Evolutionary conservation across 2,797 vertebrate genomes (phyloP), one percentile per base, ranked within the genome.

Genomic region (Trachops cirrhosus): DNA sequence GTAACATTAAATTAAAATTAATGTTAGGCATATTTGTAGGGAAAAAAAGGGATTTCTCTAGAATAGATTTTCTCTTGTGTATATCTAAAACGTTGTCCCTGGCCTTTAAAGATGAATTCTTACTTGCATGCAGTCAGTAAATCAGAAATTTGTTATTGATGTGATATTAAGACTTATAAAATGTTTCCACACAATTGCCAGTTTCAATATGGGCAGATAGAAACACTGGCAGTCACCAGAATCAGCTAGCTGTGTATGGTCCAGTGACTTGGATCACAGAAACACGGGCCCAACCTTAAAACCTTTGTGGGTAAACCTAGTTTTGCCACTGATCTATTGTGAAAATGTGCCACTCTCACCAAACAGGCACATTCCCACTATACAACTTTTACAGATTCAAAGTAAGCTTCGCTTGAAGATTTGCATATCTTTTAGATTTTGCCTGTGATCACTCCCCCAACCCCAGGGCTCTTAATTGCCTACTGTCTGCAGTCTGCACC

Each of bases 1-100:
- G 4, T 34, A 89, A 50, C 12, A 79, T 44, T 77, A 62, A 15
- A 73, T 96, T 85, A 67, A 84, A 91, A 37, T 80, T 64, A 92
- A 50, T 46, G 26, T 21, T 73, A 59, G 57, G 26, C 26, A 73
- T 83, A 68, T 80, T 86, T 97, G 9, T 87, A 59, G 21, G 21
- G 1, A 3, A 77, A 73, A 2, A 78, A 77, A 6, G 21, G 6
- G 24, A 68, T 80, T 90, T 82, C 22, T 39, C 24, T 2, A n/a
- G 11, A 86, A 86, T 34, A 78, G 12, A 59, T 75, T 46, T 85
- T 93, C 6, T 52, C 9, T 59, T 59, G 2, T 79, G 21, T 52
- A 32, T 74, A 62, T 83, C 37, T 39, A 11, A 52, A 74, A 79
- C 10, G 48, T 15, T 57, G 22, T 70, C 7, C n/a, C 64, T 73